Evolutionary conservation across 30 jellyfish, hydroid and myxozoan genomes (phyloP).

Genomic region (Phacellophora camtschatica): DNA sequence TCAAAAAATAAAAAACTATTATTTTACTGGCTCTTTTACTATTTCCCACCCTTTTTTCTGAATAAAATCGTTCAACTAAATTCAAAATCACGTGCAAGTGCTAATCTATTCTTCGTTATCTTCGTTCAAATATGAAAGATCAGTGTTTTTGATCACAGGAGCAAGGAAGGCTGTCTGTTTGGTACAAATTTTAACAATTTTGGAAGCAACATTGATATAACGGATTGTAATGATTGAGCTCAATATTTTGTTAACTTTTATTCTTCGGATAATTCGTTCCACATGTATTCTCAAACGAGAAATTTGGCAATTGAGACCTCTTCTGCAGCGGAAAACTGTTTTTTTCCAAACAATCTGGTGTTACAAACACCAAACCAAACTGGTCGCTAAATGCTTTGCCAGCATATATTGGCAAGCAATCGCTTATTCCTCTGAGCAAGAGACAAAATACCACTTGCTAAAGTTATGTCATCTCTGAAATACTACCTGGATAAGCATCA

Average conservation of each 20-base stretch:
- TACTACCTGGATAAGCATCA: slow-evolving; percentile 1
- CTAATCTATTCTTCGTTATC: neutral
- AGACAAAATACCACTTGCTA: slow-evolving; percentile 5
- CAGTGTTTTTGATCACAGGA: slow-evolving; percentile 3
- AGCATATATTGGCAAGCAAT: slow-evolving; percentile 12
- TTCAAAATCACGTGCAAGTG: too few species aligned
- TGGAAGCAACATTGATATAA: neutral
- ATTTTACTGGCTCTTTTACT: too few species aligned
- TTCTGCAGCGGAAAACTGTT: slow-evolving; percentile 10
- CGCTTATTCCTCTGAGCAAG: neutral
- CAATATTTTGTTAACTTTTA: neutral
- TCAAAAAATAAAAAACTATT: too few species aligned
- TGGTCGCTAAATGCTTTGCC: neutral
- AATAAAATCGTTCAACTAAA: too few species aligned
- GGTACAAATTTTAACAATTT: neutral
- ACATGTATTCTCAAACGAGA: slow-evolving; percentile 19
- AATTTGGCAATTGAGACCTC: neutral
- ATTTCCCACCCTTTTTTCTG: too few species aligned
- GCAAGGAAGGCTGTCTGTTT: neutral
- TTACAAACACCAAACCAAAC: neutral
- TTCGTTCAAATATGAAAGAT: neutral
- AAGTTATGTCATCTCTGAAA: slow-evolving; percentile 14
- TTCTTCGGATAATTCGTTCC: slow-evolving; percentile 5
- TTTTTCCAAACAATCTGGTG: slow-evolving; percentile 6
- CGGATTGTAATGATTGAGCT: neutral